A percentile compares a stretch with the other conserved stretches of the same genome.
Evolutionary conservation across 2,888 invertebrate species (phyloP).

Genomic region (Drosophila neotestacea): DNA sequence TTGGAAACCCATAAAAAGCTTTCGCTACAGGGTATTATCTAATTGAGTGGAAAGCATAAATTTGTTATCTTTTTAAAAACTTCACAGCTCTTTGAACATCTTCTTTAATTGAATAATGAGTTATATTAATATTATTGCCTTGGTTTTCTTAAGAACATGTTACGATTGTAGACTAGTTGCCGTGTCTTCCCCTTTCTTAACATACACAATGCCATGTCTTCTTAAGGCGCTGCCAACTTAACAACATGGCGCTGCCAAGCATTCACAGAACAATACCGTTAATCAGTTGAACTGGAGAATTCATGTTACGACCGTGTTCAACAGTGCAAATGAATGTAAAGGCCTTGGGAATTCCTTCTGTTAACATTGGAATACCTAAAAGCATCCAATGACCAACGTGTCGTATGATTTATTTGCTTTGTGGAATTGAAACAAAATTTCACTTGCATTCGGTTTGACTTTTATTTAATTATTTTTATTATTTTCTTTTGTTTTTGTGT

Average conservation of each 20-base stretch:
- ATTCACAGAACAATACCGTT: background rate
- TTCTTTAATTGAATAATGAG: too few relatives aligned
- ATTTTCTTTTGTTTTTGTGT: constrained; percentile 20
- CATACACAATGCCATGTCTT: too few relatives aligned
- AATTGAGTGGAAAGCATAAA: too few relatives aligned
- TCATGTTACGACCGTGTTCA: background rate
- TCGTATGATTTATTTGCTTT: constrained; percentile 32
- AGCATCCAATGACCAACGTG: constrained; percentile 4
- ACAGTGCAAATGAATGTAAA: constrained; percentile 29
- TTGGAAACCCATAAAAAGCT: too few relatives aligned
- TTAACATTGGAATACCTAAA: background rate
- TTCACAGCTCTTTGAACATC: too few relatives aligned
- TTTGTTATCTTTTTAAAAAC: too few relatives aligned
- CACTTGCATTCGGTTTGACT: constrained; percentile 16
- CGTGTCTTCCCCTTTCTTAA: too few relatives aligned
- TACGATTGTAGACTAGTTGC: too few relatives aligned
- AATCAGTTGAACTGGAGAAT: background rate
- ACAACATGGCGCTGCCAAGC: background rate
- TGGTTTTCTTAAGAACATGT: background rate
- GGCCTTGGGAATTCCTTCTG: constrained; percentile 7
- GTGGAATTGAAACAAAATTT: constrained; percentile 10
- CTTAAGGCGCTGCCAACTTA: background rate
- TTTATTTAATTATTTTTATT: constrained; percentile 20
- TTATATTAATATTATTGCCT: background rate
- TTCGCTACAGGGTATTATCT: too few relatives aligned